A percentile compares a stretch with the other conserved stretches of the same genome.
phyloP scores from a whole-genome alignment of 2,113 vertebrate species.

The Cheirogaleus medius region DNA sequence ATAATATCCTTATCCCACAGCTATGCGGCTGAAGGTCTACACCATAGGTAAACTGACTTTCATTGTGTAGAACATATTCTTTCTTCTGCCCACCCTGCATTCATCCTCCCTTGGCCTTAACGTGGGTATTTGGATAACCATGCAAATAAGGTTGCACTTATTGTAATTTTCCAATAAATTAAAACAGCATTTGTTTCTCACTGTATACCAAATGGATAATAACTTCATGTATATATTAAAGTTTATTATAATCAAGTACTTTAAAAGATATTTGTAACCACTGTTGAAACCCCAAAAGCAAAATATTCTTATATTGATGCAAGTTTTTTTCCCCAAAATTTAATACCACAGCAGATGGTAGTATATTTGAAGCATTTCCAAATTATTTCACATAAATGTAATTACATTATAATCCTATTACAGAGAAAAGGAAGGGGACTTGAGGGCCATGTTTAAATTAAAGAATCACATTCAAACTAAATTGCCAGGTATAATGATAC shows the following conservation, averaged over 20 bases:
- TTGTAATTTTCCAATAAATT: background rate
- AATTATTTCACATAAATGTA: conserved; percentile 67
- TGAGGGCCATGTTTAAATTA: conserved; percentile 46
- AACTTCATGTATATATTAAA: background rate
- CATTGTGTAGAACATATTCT: background rate
- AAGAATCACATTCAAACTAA: conserved; percentile 39
- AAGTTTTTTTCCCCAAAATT: conserved; percentile 24
- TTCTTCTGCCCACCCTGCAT: background rate
- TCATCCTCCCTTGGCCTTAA: background rate
- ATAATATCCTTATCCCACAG: background rate
- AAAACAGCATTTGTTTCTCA: background rate
- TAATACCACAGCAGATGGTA: conserved; percentile 70
- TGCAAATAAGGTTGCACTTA: background rate
- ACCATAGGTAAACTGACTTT: background rate
- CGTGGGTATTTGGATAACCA: background rate
- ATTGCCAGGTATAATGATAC: conserved; percentile 58
- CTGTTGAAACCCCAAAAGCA: background rate
- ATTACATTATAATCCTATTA: conserved; percentile 70
- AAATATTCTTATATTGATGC: conserved; percentile 4
- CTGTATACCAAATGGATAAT: background rate
- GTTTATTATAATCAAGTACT: background rate
- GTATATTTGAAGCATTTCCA: conserved; percentile 47
- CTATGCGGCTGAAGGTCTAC: background rate
- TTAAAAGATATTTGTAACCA: background rate
- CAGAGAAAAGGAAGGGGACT: background rate